Base-by-base conservation (phyloP, 1,140 invertebrate species). In the Dendroctonus valens region DNA sequence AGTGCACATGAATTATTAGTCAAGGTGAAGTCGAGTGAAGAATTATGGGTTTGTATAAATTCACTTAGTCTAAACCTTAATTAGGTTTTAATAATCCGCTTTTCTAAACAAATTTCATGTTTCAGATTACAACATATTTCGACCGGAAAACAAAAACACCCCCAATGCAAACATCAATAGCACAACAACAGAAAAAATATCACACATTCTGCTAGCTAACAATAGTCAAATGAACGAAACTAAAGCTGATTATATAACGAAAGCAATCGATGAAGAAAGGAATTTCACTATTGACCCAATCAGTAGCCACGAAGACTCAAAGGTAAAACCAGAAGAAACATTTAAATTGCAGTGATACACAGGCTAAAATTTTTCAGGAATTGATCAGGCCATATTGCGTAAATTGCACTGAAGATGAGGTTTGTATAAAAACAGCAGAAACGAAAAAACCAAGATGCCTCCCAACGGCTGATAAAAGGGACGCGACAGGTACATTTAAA, bases 401-500 rank as follows among this genome's bases (percentile, higher is more conserved):
- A 7, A 53, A 66, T 15, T 66, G 64, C 46, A 42, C 48, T 7
- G 59, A 11, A 50, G 48, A 66, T 39, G 70, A 76, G 44, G 55
- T 77, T 38, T 78, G 76, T 65, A 55, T 78, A 15, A 76, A 77
- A 72, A 61, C 64, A 5, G 51, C 67, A 26, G 72, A 76, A 72
- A 69, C 44, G 9, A 63, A 63, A 7, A 57, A 58, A 14, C 85
- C 89, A 0, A 79, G 81, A 15, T 91, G 90, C 75, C 79, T 83
- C 70, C 71, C 72, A 48, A 80, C 82, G 1, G 65, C 79, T 2
- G 88, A 92, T 75, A 71, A 75, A 6, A 75, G 79, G 5, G 90
- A 91, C 76, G 85, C 87, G 2, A 89, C 87, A 64, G 90, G 64
- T 66, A 66, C 26, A 52, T 44, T 55, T 55, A 11, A 46, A 12